A percentile compares a stretch with the other conserved stretches of the same genome.
Conservation (phyloP, 2,888 invertebrate genomes). For the Stictocephala bisonia region DNA sequence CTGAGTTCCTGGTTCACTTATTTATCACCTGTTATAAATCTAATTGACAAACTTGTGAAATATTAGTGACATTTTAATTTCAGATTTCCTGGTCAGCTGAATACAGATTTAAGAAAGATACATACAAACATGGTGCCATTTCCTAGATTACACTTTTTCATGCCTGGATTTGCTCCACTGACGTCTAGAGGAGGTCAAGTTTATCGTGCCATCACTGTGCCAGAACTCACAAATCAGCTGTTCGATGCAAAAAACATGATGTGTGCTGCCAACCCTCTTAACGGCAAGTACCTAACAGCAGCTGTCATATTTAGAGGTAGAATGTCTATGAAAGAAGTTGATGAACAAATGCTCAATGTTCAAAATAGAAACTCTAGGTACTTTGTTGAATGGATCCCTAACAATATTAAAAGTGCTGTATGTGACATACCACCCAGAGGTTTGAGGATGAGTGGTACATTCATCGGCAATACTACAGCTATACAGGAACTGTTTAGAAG, state of each 20-base stretch:
- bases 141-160: conserved; percentile 37
- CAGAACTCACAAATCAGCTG: conserved; percentile 28
- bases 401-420: conserved; percentile 31
- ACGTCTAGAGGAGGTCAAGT: conserved; percentile 30
- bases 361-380: conserved; percentile 32
- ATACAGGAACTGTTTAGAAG: conserved; percentile 40
- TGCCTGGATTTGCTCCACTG: conserved; percentile 35
- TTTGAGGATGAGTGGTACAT: conserved; percentile 33
- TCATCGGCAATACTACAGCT: conserved; percentile 34
- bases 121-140: conserved; percentile 36
- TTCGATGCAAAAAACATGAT: conserved; percentile 44
- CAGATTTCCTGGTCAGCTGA: conserved; percentile 41
- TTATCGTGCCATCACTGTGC: conserved; percentile 36
- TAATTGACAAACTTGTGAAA: too few species aligned
- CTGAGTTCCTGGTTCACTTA: too few species aligned
- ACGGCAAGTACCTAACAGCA: conserved; percentile 31
- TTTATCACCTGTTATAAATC: too few species aligned
- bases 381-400: conserved; percentile 40
- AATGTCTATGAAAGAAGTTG: conserved; percentile 39
- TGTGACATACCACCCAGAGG: conserved; percentile 38
- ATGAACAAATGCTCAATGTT: conserved; percentile 37
- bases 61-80: not conserved
- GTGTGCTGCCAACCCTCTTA: conserved; percentile 22
- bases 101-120: conserved; percentile 36
- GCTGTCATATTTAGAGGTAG: conserved; percentile 31